Evolutionary conservation across 2,888 invertebrate species (phyloP).

Genomic region (Idaea aversata): DNA sequence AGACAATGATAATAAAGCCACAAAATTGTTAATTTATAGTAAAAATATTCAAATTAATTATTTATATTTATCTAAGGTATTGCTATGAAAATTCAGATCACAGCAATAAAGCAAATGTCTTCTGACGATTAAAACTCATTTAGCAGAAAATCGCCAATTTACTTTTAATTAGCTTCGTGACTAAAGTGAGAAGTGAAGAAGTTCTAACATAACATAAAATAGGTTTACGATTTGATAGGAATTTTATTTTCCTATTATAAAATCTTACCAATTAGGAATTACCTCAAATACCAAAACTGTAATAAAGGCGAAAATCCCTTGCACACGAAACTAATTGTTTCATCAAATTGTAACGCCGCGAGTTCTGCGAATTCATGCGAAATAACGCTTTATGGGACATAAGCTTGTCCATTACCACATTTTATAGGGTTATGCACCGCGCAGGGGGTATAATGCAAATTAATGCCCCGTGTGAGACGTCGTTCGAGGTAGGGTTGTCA

Average conservation of each 20-base stretch:
- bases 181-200: too few species aligned
- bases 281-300: constrained; percentile 10
- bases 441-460: constrained; percentile 68
- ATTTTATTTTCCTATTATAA: background rate
- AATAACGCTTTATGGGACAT: constrained; percentile 61
- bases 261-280: background rate
- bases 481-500: constrained; percentile 50
- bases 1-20: too few species aligned
- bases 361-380: constrained; percentile 51
- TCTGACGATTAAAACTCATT: too few species aligned
- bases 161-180: too few species aligned
- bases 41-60: too few species aligned
- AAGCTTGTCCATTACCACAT: constrained; percentile 68
- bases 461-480: constrained; percentile 65
- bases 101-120: too few species aligned
- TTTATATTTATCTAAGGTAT: too few species aligned
- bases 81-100: too few species aligned
- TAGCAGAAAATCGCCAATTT: too few species aligned
- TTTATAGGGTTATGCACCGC: constrained; percentile 72
- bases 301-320: constrained; percentile 44
- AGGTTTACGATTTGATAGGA: background rate
- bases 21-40: too few species aligned
- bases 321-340: constrained; percentile 51
- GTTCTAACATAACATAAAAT: background rate
- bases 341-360: constrained; percentile 52